A percentile compares a stretch with the other conserved stretches of the same genome.
Conservation (phyloP, 2,888 invertebrate genomes). For the Caradrina clavipalpis region DNA sequence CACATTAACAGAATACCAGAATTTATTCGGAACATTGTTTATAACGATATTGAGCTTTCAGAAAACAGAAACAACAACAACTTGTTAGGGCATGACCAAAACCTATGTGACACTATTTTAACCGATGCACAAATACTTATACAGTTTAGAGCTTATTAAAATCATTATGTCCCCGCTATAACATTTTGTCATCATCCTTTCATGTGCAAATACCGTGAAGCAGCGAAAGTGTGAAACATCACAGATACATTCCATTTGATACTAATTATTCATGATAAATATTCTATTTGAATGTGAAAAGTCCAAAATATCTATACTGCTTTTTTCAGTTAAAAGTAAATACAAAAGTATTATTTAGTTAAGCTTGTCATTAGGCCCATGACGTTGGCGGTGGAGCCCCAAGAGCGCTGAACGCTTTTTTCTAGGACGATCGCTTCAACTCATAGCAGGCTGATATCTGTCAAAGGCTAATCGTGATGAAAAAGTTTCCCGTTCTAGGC, state of each 20-base stretch:
- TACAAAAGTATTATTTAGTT: too few species aligned
- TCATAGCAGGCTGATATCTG: too few species aligned
- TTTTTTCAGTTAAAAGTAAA: too few species aligned
- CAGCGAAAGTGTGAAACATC: conserved; percentile 60
- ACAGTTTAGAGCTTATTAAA: conserved; percentile 41
- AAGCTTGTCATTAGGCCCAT: too few species aligned
- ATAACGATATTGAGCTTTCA: not conserved
- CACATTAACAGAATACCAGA: conserved; percentile 74
- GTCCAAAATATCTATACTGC: too few species aligned
- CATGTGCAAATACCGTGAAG: conserved; percentile 70
- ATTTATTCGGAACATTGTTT: conserved; percentile 71
- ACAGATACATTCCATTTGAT: conserved; percentile 21
- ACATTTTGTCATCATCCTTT: conserved; percentile 57
- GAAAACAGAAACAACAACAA: conserved; percentile 1
- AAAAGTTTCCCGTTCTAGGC: too few species aligned
- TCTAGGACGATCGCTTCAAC: too few species aligned
- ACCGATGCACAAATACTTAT: conserved; percentile 46
- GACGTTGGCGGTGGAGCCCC: too few species aligned
- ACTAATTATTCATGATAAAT: conserved; percentile 7
- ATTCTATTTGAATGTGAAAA: not conserved
- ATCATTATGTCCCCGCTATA: conserved; percentile 36
- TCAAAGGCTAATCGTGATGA: too few species aligned
- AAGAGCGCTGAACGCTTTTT: too few species aligned
- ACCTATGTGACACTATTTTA: conserved; percentile 35
- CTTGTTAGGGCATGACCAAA: conserved; percentile 20